Evolutionary conservation across 30 jellyfish, hydroid and myxozoan species (phyloP).

Genomic region (Morbakka virulenta): DNA sequence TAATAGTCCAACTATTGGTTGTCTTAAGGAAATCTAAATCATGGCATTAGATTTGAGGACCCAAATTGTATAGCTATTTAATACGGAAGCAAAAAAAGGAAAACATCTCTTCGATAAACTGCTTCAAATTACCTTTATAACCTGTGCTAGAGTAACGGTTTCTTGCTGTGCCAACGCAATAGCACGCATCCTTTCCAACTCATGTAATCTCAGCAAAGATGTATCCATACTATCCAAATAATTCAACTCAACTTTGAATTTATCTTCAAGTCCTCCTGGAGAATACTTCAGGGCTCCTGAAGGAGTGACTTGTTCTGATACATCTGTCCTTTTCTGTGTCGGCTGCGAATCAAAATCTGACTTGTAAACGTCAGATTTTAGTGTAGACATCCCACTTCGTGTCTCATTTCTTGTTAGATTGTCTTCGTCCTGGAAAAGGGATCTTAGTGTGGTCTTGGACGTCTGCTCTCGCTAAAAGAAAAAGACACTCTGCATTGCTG

Average conservation of each 20-base stretch:
- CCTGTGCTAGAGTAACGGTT: slow-evolving; percentile 87
- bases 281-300: slow-evolving; percentile 43
- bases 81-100: too few species aligned
- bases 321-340: background rate
- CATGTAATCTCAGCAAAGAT: slow-evolving; percentile 70
- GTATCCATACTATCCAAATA: slow-evolving; percentile 78
- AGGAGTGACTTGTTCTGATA: background rate
- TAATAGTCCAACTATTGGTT: too few species aligned
- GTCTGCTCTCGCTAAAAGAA: too few species aligned
- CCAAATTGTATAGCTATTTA: too few species aligned
- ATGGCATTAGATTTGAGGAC: too few species aligned
- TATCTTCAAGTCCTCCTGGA: slow-evolving; percentile 82
- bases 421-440: too few species aligned
- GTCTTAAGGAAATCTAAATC: too few species aligned
- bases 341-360: background rate
- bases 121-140: slow-evolving; percentile 61
- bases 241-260: slow-evolving; percentile 79
- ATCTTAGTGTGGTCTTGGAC: too few species aligned
- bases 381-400: too few species aligned
- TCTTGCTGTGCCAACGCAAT: slow-evolving; percentile 88
- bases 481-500: too few species aligned
- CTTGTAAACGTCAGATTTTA: background rate
- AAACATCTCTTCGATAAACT: too few species aligned
- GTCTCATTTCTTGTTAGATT: too few species aligned
- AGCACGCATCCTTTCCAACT: slow-evolving; percentile 72